Evolutionary conservation across 2,113 vertebrate species (phyloP).

Genomic region (Colossoma macropomum): DNA sequence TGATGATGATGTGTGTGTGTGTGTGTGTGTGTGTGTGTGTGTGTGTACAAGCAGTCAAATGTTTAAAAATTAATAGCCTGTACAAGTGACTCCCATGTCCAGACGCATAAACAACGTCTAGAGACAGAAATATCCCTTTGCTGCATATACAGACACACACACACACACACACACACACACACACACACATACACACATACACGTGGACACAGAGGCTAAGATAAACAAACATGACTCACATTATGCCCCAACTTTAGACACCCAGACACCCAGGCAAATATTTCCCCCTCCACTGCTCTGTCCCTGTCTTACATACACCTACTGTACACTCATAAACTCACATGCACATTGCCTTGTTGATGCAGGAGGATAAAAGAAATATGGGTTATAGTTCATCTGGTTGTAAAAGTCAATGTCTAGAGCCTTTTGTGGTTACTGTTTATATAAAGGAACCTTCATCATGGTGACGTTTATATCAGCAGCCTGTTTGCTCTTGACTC

Average conservation of each 20-base stretch:
- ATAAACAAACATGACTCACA: constrained; percentile 28
- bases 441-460: constrained; percentile 31
- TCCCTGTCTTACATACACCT: background rate
- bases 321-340: background rate
- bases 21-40: no score
- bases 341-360: background rate
- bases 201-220: constrained; percentile 12
- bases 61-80: background rate
- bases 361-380: background rate
- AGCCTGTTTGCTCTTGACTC: constrained; percentile 5
- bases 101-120: constrained; percentile 14
- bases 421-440: constrained; percentile 4
- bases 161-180: constrained; percentile 34
- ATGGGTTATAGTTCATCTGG: background rate
- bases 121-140: constrained; percentile 5
- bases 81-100: background rate
- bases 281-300: background rate
- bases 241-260: constrained; percentile 23
- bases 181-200: constrained; percentile 24
- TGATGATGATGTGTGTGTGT: no score
- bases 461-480: constrained; percentile 23
- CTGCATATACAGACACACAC: constrained; percentile 19
- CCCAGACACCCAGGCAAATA: constrained; percentile 33
- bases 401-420: background rate
- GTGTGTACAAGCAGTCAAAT: background rate